Conservation (phyloP, 2,113 vertebrate genomes). For the Salvator merianae region DNA sequence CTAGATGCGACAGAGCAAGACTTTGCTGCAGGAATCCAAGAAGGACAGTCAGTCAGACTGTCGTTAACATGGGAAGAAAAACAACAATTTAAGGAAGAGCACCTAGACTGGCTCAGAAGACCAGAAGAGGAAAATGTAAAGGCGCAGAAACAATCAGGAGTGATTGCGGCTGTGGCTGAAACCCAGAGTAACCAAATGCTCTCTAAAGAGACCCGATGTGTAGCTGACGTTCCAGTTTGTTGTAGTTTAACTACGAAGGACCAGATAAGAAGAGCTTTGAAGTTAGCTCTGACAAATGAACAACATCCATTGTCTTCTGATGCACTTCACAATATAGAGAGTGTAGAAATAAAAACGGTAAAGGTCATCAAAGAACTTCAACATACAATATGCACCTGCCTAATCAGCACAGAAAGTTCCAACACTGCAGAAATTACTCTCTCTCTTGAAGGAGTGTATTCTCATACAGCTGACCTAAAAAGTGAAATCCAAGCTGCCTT, state of each 20-base stretch:
- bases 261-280: slow-evolving; percentile 79
- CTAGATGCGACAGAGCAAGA: slow-evolving; percentile 78
- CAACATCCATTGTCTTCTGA: slow-evolving; percentile 79
- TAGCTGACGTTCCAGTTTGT: slow-evolving; percentile 67
- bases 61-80: slow-evolving; percentile 81
- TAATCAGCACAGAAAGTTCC: slow-evolving; percentile 76
- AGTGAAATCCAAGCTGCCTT: slow-evolving; percentile 80
- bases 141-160: slow-evolving; percentile 65
- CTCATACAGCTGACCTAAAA: slow-evolving; percentile 79
- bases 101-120: slow-evolving; percentile 42
- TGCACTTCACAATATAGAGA: slow-evolving; percentile 73
- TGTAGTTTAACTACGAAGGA: slow-evolving; percentile 70
- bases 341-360: slow-evolving; percentile 74
- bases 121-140: slow-evolving; percentile 47
- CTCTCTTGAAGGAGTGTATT: slow-evolving; percentile 77
- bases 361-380: slow-evolving; percentile 74
- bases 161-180: slow-evolving; percentile 62
- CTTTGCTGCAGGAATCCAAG: slow-evolving; percentile 76
- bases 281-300: slow-evolving; percentile 78
- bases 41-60: slow-evolving; percentile 80
- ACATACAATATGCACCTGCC: slow-evolving; percentile 71
- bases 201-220: slow-evolving; percentile 76
- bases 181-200: slow-evolving; percentile 67
- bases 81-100: slow-evolving; percentile 73
- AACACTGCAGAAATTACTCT: slow-evolving; percentile 79